Conservation (phyloP, 2,113 vertebrate genomes). For the Thomomys bottae region DNA sequence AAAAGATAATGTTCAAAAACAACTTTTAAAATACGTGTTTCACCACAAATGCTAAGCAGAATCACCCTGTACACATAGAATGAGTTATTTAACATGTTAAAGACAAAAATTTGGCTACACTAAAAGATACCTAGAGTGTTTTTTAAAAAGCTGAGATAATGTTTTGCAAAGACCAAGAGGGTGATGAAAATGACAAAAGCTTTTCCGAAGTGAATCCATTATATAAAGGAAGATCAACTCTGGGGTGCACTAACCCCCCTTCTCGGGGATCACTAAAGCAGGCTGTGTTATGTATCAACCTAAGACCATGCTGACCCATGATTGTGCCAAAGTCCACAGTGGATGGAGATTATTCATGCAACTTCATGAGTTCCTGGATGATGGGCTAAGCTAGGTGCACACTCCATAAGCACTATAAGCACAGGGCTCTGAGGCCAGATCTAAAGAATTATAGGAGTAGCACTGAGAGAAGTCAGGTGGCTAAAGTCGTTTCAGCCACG, state of each 20-base stretch:
- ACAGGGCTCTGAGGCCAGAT: not conserved
- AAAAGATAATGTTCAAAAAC: slow-evolving; percentile 42
- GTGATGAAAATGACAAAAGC: not conserved
- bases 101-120: not conserved
- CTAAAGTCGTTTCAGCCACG: not conserved
- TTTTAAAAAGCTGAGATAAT: not conserved
- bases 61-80: not conserved
- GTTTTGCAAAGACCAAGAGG: not conserved
- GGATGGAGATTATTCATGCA: not conserved
- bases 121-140: not conserved
- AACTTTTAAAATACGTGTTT: slow-evolving; percentile 15
- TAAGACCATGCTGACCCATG: rapidly evolving
- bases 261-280: not conserved
- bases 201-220: not conserved
- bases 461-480: not conserved
- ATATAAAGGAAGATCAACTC: not conserved
- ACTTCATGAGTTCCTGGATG: rapidly evolving
- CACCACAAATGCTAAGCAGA: not conserved
- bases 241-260: rapidly evolving
- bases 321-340: not conserved
- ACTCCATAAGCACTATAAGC: too few species aligned
- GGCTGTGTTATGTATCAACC: not conserved
- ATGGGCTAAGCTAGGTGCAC: not conserved
- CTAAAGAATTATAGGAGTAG: not conserved
- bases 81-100: slow-evolving; percentile 8